These are phyloP conservation scores for Gryllus longicercus DNA, from an alignment of 2,888 invertebrate genomes.

Conservation along the genomic window DNA sequence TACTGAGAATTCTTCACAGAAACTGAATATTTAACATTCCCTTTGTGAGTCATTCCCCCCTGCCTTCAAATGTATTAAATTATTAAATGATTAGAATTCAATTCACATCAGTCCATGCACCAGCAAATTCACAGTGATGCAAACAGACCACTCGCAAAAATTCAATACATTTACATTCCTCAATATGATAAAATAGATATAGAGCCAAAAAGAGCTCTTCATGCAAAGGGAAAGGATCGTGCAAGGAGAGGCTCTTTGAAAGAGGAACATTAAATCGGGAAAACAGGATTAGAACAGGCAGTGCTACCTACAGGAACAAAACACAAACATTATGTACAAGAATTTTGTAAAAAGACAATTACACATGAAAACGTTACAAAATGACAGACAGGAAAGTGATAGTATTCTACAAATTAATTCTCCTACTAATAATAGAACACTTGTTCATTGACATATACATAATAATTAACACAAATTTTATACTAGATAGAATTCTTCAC, in stretches of 20 bases:
- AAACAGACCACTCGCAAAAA: not conserved
- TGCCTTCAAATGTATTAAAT: no score
- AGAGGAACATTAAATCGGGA: not conserved
- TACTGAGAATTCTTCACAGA: no score
- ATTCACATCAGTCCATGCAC: not conserved
- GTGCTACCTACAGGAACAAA: constrained; percentile 2
- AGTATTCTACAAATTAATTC: not conserved
- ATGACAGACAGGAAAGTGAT: not conserved
- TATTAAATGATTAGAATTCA: not conserved
- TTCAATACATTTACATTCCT: not conserved
- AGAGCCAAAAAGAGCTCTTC: not conserved
- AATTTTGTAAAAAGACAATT: not conserved
- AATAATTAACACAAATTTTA: not conserved
- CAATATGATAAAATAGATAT: constrained; percentile 6
- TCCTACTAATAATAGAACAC: not conserved
- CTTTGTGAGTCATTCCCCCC: no score
- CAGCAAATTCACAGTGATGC: constrained; percentile 11
- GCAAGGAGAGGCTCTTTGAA: not conserved
- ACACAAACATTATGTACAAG: not conserved
- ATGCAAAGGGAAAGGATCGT: not conserved
- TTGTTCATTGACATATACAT: not conserved
- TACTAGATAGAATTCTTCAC: not conserved
- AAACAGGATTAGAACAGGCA: constrained; percentile 1
- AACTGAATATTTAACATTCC: no score
- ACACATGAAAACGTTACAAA: not conserved